Evolutionary conservation across 2,797 vertebrate genomes (phyloP).

Genomic region (Epinephelus malabaricus): DNA sequence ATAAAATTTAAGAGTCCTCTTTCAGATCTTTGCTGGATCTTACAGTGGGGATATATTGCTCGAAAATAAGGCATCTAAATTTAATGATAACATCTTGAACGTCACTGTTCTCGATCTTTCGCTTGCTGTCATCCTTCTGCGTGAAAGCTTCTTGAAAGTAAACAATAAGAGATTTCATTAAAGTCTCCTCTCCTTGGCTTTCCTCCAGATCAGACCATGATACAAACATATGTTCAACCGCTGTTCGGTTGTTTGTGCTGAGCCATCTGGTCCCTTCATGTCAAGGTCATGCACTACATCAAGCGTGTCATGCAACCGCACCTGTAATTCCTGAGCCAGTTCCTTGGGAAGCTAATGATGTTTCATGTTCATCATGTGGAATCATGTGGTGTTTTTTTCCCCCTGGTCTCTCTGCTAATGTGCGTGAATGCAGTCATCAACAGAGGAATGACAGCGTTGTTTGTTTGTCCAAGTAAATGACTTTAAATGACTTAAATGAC

Average conservation of each 20-base stretch:
- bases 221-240: slow-evolving; percentile 53
- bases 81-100: background rate
- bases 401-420: background rate
- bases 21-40: too few species aligned
- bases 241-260: slow-evolving; percentile 51
- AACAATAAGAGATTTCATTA: background rate
- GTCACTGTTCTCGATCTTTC: background rate
- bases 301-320: slow-evolving; percentile 26
- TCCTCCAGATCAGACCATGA: slow-evolving; percentile 36
- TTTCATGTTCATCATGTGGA: slow-evolving; percentile 1
- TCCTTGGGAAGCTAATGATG: slow-evolving; percentile 44
- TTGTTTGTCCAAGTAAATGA: too few species aligned
- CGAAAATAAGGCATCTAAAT: background rate
- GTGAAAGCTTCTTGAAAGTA: background rate
- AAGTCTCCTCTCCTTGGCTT: slow-evolving; percentile 14
- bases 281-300: slow-evolving; percentile 68
- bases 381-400: background rate
- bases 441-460: too few species aligned
- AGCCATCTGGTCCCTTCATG: slow-evolving; percentile 62
- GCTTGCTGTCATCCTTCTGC: background rate
- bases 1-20: background rate
- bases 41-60: background rate
- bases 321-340: slow-evolving; percentile 41
- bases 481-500: too few species aligned
- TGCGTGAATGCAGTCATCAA: too few species aligned